Evolutionary conservation across 2,113 vertebrate species (phyloP), one percentile per base, ranked within the genome.

Genomic region (Tenebrosternarchus preto): DNA sequence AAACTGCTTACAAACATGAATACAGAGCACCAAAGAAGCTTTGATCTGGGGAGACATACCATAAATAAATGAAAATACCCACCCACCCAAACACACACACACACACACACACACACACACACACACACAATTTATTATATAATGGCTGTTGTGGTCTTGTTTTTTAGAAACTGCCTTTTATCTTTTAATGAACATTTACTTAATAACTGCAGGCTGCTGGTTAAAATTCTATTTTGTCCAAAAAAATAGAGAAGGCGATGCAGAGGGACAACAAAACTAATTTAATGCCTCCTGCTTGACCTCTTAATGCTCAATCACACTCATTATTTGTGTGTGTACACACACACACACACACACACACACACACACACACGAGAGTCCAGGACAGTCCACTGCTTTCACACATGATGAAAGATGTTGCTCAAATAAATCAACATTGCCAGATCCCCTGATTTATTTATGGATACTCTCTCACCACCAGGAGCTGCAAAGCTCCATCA

Each of bases 371-470:
- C 27, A 9, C 33, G 31, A 22, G 39, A 67, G 29, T 16, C 15
- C 43, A 22, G 67, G 25, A 60, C 22, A 53, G n/a, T 27, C n/a
- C 17, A 27, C 22, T 53, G 69, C 69, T 29, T 71, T 71, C 43
- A 53, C 69, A 71, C 69, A 53, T 53, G 24, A 29, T 24, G 20
- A 70, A 22, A 50, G 4, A 39, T 70, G 68, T 50, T 70, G 43
- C 68, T 50, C 39, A 27, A 15, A 36, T 70, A 22, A 50, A 24
- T 50, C 19, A 43, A 22, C 15, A 6, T 19, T 3, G 25, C 69
- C 29, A 19, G 7, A 39, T 0, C 43, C 22, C 15, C 7, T 25
- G 56, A 71, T 75, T 86, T 73, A 82, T 84, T 73, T 73, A 84
- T 36, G 20, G 56, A 27, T 11, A 24, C 25, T 29, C 19, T 24